Evolutionary conservation across 2,888 invertebrate genomes (phyloP).

Genomic region (Aphidius colemani): DNA sequence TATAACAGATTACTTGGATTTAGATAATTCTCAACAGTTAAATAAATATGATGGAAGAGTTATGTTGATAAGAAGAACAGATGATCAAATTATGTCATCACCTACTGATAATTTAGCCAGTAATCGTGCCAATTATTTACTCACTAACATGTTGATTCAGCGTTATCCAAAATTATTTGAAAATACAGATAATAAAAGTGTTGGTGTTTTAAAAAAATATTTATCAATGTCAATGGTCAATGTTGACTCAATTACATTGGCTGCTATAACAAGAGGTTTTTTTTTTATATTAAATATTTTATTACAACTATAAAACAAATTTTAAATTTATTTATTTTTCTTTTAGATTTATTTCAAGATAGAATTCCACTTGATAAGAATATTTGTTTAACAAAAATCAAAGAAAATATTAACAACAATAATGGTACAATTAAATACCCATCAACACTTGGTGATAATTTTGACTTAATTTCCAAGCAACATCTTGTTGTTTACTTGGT

Average conservation of each 20-base stretch:
- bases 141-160: conserved; percentile 71
- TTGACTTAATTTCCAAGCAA: conserved; percentile 63
- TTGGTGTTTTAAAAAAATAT: conserved; percentile 62
- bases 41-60: conserved; percentile 71
- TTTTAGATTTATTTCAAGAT: conserved; percentile 32
- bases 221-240: conserved; percentile 60
- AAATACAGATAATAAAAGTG: conserved; percentile 56
- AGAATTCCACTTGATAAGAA: conserved; percentile 60
- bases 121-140: conserved; percentile 83
- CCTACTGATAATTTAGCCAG: conserved; percentile 63
- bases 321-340: conserved; percentile 15
- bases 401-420: conserved; percentile 64
- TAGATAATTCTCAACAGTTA: conserved; percentile 77
- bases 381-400: conserved; percentile 64
- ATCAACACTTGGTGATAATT: conserved; percentile 67
- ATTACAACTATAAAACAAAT: no score
- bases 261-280: conserved; percentile 4
- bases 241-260: conserved; percentile 32
- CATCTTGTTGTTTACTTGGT: conserved; percentile 72
- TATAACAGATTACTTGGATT: conserved; percentile 79
- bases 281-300: background rate
- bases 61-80: conserved; percentile 78
- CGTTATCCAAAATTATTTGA: conserved; percentile 74
- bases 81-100: conserved; percentile 88
- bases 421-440: conserved; percentile 62